Evolutionary conservation across 2,797 vertebrate genomes (phyloP).

Genomic region (Amblyopsis hoosieri): DNA sequence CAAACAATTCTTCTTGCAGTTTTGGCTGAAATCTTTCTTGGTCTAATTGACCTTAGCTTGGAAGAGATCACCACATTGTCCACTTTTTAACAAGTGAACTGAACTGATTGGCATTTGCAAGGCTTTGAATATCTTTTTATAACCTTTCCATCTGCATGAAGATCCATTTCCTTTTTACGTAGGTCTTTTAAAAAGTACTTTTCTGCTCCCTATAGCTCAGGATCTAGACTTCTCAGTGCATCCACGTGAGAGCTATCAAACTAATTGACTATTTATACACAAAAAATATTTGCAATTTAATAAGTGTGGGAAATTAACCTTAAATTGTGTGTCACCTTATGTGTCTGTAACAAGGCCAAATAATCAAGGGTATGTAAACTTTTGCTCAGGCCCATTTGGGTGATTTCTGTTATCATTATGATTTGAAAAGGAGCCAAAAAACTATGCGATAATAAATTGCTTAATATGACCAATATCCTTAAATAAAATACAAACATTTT

Average conservation of each 20-base stretch:
- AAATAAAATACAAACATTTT: conserved; percentile 1
- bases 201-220: conserved; percentile 7
- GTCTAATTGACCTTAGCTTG: neutral
- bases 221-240: neutral
- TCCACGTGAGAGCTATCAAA: neutral
- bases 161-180: conserved; percentile 5
- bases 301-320: neutral
- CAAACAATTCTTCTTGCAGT: conserved; percentile 7
- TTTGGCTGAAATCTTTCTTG: conserved; percentile 17
- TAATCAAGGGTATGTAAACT: neutral
- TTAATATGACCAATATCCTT: neutral
- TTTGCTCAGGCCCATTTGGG: conserved; percentile 5
- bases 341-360: neutral
- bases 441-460: conserved; percentile 5
- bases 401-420: conserved; percentile 2
- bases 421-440: neutral
- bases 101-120: conserved; percentile 2
- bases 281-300: neutral
- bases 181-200: conserved; percentile 7
- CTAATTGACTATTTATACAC: conserved; percentile 2
- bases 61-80: neutral
- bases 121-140: conserved; percentile 13
- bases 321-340: neutral
- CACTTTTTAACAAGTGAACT: neutral
- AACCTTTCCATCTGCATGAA: conserved; percentile 16